Evolutionary conservation across 2,797 vertebrate genomes (phyloP).

Genomic region (Alcedo atthis): DNA sequence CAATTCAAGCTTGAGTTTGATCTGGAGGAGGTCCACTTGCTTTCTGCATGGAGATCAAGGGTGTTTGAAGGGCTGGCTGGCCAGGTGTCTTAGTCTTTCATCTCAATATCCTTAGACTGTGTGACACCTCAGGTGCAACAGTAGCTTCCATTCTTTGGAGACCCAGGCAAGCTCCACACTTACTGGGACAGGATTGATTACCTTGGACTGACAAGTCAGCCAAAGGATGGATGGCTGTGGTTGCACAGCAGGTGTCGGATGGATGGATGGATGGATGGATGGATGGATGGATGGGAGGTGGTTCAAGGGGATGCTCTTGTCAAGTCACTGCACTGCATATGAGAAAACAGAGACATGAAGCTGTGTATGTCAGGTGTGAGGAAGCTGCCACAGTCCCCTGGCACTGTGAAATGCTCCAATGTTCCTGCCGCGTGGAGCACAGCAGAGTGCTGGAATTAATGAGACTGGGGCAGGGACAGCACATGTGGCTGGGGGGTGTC

Average conservation of each 20-base stretch:
- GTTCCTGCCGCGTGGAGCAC: not conserved
- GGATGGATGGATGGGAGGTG: not conserved
- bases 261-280: not conserved
- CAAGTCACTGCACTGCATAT: not conserved
- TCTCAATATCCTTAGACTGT: not conserved
- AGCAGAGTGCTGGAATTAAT: not conserved
- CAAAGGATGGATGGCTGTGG: not conserved
- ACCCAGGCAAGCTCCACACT: not conserved
- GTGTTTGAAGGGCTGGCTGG: not conserved
- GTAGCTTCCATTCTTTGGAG: constrained; percentile 14
- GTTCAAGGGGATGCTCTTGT: constrained; percentile 27
- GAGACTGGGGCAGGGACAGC: not conserved
- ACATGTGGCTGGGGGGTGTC: not conserved
- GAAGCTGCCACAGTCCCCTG: constrained; percentile 5
- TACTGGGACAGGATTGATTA: constrained; percentile 22
- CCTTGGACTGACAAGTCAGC: not conserved
- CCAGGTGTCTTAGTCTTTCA: constrained; percentile 19
- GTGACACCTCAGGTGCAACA: constrained; percentile 26
- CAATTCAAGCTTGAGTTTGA: constrained; percentile 45
- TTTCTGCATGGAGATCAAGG: not conserved
- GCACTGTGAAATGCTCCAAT: constrained; percentile 16
- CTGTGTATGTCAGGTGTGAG: not conserved
- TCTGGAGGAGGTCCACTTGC: constrained; percentile 20
- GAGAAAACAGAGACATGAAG: not conserved
- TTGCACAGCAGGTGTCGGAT: not conserved